phyloP scores from a whole-genome alignment of 2,797 vertebrate genomes.

The Mallotus villosus region DNA sequence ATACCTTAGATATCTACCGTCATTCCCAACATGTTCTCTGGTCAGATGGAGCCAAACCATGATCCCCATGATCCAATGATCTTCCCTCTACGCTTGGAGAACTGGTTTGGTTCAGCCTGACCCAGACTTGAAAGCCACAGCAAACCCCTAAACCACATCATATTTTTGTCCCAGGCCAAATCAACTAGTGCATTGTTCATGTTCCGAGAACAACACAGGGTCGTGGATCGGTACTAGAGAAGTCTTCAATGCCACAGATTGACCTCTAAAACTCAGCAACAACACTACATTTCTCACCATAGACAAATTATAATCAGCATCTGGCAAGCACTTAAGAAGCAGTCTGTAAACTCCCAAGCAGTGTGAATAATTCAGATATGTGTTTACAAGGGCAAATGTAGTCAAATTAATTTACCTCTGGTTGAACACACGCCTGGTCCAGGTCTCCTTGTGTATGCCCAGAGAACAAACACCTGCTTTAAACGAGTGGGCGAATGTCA shows the following conservation, averaged over 20 bases:
- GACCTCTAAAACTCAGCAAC: conserved; percentile 11
- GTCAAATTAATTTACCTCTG: background rate
- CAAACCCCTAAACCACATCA: background rate
- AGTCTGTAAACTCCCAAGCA: background rate
- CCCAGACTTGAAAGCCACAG: background rate
- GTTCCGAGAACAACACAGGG: background rate
- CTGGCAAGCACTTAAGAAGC: background rate
- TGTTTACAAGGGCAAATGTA: conserved; percentile 5
- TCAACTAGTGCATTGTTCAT: background rate
- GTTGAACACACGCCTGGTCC: background rate
- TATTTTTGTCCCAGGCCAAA: background rate
- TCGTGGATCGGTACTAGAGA: too few species aligned
- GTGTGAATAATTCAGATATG: background rate
- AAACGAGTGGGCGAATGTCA: background rate
- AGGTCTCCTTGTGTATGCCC: background rate
- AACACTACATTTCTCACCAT: conserved; percentile 7
- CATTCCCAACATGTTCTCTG: too few species aligned
- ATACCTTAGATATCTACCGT: background rate
- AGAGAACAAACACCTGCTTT: background rate
- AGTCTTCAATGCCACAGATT: conserved; percentile 14
- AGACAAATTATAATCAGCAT: conserved; percentile 27
- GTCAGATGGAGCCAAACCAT: too few species aligned
- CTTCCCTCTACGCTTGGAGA: background rate
- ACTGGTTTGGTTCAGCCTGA: background rate
- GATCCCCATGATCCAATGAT: background rate